phyloP scores from a whole-genome alignment of 2,113 vertebrate species.

The Rynchops niger region DNA sequence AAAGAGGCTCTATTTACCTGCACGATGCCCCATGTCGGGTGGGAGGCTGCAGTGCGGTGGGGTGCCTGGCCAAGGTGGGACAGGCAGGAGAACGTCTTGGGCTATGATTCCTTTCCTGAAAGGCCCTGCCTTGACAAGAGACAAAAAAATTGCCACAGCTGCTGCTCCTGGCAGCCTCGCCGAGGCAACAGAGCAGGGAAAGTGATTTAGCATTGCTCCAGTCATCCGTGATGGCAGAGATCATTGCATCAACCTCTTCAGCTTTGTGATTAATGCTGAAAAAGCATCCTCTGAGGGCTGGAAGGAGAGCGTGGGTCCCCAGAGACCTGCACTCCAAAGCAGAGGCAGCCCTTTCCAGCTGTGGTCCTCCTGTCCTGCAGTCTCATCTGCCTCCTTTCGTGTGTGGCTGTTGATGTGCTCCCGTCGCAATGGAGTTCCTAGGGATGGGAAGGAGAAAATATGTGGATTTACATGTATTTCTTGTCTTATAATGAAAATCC shows the following conservation, averaged over 20 bases:
- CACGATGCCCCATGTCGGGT: fast-evolving
- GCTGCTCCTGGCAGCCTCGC: neutral
- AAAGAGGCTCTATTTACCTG: neutral
- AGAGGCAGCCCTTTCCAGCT: conserved; percentile 14
- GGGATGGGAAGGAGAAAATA: neutral
- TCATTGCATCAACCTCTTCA: conserved; percentile 32
- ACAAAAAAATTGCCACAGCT: conserved; percentile 46
- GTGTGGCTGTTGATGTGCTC: neutral
- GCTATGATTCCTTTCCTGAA: neutral
- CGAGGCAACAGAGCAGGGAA: conserved; percentile 19
- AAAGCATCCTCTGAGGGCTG: conserved; percentile 7
- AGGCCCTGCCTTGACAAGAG: neutral
- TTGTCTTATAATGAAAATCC: neutral
- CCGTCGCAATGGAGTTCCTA: neutral
- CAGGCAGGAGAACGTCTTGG: neutral
- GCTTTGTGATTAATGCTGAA: conserved; percentile 14
- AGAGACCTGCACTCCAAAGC: neutral
- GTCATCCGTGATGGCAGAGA: conserved; percentile 38
- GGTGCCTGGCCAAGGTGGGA: neutral
- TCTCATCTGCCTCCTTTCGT: fast-evolving
- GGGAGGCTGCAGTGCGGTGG: neutral
- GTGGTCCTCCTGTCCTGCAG: neutral
- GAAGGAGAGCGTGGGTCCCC: neutral
- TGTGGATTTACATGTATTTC: neutral
- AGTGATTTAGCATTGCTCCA: conserved; percentile 29